Evolutionary conservation across 1,140 invertebrate species (phyloP).

Genomic region (Atta colombica): DNA sequence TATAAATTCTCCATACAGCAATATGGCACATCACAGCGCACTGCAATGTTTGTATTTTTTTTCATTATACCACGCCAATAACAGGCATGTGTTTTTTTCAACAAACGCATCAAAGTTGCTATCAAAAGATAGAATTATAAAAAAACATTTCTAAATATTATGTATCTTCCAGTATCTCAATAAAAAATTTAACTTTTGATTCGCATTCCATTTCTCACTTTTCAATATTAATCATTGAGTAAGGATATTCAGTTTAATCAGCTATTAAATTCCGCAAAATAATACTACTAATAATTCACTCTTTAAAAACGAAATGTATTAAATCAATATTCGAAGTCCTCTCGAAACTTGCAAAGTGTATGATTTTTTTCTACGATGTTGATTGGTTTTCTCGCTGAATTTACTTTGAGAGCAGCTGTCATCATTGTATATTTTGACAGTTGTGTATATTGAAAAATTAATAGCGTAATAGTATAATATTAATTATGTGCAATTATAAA

Average conservation of each 20-base stretch:
- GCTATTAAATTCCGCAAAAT: not conserved
- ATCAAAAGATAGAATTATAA: constrained; percentile 1
- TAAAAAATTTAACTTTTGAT: not conserved
- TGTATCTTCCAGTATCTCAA: not conserved
- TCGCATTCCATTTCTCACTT: not conserved
- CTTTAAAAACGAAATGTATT: no score
- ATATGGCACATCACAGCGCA: not conserved
- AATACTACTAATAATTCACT: no score
- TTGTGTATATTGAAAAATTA: no score
- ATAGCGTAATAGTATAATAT: no score
- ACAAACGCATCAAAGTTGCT: constrained; percentile 1
- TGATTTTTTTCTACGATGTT: no score
- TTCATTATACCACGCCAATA: not conserved
- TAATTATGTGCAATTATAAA: no score
- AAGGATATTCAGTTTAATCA: not conserved
- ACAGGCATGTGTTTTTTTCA: not conserved
- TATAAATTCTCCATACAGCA: constrained; percentile 36
- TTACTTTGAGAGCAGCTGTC: no score
- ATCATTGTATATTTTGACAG: no score
- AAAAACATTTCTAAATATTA: not conserved
- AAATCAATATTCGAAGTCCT: no score
- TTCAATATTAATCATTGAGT: not conserved
- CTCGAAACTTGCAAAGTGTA: no score
- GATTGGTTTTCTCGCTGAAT: no score
- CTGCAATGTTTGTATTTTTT: not conserved